Conservation (phyloP, 1,140 invertebrate species). For the Teleopsis dalmanni region DNA sequence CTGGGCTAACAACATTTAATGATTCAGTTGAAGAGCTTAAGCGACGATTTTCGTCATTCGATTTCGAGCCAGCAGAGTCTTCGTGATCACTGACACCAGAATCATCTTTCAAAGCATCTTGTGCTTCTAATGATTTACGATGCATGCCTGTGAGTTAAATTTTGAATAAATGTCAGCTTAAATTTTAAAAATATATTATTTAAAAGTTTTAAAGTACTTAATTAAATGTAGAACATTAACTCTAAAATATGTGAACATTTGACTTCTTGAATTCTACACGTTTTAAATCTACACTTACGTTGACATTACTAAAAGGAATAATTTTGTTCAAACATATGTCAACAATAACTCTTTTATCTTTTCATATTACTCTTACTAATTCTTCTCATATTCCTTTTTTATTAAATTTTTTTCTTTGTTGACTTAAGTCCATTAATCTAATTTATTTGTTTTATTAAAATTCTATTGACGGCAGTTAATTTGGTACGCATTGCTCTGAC, state of each 20-base stretch:
- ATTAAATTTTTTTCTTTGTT: too few species aligned
- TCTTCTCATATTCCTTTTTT: neutral
- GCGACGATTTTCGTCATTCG: slow-evolving; percentile 25
- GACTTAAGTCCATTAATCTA: too few species aligned
- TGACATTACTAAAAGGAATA: neutral
- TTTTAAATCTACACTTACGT: neutral
- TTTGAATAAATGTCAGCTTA: too few species aligned
- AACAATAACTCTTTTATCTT: too few species aligned
- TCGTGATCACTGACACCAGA: slow-evolving; percentile 48
- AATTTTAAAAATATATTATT: neutral
- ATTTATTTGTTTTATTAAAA: too few species aligned
- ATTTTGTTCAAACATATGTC: too few species aligned
- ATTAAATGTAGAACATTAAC: too few species aligned
- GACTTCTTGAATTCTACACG: neutral
- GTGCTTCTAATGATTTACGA: slow-evolving; percentile 94
- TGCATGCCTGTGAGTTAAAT: slow-evolving; percentile 83
- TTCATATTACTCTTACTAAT: neutral
- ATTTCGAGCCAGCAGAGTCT: slow-evolving; percentile 29
- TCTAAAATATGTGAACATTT: neutral
- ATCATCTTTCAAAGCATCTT: slow-evolving; percentile 80
- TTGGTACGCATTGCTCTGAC: too few species aligned
- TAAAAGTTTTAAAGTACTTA: neutral
- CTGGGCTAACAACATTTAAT: slow-evolving; percentile 36
- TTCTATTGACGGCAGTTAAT: too few species aligned
- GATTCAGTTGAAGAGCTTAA: slow-evolving; percentile 37